Evolutionary conservation across 1,140 invertebrate genomes (phyloP).

Genomic region (Zaprionus lachaisei): DNA sequence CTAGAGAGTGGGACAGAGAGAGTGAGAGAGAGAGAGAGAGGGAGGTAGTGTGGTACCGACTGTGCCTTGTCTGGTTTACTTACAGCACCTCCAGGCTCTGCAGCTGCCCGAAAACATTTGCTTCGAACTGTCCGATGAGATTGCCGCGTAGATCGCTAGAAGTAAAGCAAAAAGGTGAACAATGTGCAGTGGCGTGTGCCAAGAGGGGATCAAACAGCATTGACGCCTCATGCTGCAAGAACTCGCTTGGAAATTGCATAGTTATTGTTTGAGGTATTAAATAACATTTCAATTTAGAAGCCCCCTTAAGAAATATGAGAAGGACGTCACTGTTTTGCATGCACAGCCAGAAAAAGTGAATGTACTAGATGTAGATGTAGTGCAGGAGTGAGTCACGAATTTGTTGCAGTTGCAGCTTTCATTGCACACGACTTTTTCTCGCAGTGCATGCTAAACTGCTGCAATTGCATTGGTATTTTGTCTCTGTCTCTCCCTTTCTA

Average conservation of each 20-base stretch:
- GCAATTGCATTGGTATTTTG: not conserved
- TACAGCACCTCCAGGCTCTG: slow-evolving; percentile 82
- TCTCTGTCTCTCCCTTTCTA: not conserved
- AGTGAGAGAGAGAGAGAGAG: not conserved
- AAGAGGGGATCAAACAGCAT: not conserved
- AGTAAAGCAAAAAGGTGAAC: not conserved
- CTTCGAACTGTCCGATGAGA: slow-evolving; percentile 70
- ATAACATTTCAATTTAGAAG: not conserved
- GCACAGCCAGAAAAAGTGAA: not conserved
- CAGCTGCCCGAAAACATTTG: slow-evolving; percentile 70
- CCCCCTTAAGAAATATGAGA: not conserved
- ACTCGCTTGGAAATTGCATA: not conserved
- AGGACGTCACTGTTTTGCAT: not conserved
- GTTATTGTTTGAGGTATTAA: not conserved
- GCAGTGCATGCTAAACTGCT: not conserved
- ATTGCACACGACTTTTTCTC: not conserved
- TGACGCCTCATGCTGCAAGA: not conserved
- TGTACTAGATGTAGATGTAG: not conserved
- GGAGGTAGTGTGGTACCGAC: not conserved
- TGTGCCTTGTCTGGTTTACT: slow-evolving; percentile 53
- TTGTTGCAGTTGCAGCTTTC: too few relatives aligned
- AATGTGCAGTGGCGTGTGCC: not conserved
- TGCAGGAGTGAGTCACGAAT: not conserved
- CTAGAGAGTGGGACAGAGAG: slow-evolving; percentile 23
- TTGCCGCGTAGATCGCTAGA: slow-evolving; percentile 84